Conservation (phyloP, 2,113 vertebrate species). For the Rhabdomys dilectus region DNA sequence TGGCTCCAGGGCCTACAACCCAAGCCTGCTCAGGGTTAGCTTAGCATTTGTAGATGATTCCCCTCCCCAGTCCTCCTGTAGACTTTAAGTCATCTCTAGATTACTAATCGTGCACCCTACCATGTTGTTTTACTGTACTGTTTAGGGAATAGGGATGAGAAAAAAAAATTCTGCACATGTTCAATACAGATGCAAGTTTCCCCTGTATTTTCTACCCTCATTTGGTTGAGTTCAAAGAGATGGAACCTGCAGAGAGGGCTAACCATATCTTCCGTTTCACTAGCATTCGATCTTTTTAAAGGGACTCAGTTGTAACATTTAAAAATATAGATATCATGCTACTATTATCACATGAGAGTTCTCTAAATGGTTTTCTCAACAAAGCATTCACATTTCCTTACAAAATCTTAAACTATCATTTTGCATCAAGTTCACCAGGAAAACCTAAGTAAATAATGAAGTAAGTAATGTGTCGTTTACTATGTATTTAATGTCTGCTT, state of each 20-base stretch:
- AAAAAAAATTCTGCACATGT: background rate
- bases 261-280: background rate
- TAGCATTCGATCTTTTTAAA: slow-evolving; percentile 27
- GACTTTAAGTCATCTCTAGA: background rate
- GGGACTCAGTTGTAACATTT: background rate
- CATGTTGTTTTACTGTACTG: background rate
- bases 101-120: background rate
- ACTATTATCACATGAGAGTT: slow-evolving; percentile 4
- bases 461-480: background rate
- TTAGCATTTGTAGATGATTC: background rate
- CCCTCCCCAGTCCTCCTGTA: background rate
- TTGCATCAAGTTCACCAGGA: background rate
- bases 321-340: background rate
- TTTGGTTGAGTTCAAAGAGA: background rate
- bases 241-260: background rate
- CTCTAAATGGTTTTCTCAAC: background rate
- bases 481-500: background rate
- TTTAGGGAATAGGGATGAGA: background rate
- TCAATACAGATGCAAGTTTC: background rate
- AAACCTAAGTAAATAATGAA: background rate
- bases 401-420: background rate
- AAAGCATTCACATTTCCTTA: background rate
- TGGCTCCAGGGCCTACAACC: background rate
- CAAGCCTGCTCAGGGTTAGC: background rate
- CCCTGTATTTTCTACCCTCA: background rate